Conservation (phyloP, 2,888 invertebrate genomes). For the Heteropelma amictum region DNA sequence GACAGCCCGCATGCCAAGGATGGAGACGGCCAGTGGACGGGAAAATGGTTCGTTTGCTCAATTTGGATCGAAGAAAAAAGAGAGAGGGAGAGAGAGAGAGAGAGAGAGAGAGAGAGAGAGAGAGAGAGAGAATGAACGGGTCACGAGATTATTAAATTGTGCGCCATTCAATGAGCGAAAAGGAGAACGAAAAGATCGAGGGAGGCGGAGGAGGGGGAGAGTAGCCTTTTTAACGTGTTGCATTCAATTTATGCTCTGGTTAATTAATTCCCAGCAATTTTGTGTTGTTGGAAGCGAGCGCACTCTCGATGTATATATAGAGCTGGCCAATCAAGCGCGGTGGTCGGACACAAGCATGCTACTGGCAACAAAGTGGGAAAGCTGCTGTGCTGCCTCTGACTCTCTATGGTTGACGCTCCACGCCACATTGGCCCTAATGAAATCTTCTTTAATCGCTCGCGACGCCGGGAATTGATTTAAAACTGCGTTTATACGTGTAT, state of each 20-base stretch:
- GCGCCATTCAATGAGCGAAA: slow-evolving; percentile 73
- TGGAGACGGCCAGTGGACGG: no score
- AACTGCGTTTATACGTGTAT: slow-evolving; percentile 51
- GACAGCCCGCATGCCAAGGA: no score
- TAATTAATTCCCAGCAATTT: slow-evolving; percentile 77
- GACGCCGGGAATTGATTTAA: slow-evolving; percentile 60
- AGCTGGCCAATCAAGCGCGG: slow-evolving; percentile 48
- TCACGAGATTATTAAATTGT: slow-evolving; percentile 75
- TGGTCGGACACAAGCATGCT: slow-evolving; percentile 26
- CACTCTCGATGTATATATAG: no score
- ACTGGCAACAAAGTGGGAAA: slow-evolving; percentile 55
- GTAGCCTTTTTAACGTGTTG: slow-evolving; percentile 69
- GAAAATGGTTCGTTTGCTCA: not conserved
- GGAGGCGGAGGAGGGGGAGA: slow-evolving; percentile 1
- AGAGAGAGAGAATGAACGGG: slow-evolving; percentile 20
- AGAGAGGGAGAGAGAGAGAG: slow-evolving; percentile 13
- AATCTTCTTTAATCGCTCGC: slow-evolving; percentile 74
- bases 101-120: not conserved
- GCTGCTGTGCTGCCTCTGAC: not conserved
- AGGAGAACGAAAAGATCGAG: slow-evolving; percentile 54
- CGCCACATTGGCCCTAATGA: slow-evolving; percentile 73
- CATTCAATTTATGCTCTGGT: slow-evolving; percentile 76
- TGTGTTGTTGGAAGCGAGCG: slow-evolving; percentile 48
- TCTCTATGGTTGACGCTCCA: slow-evolving; percentile 60
- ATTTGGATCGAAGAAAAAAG: not conserved